These are phyloP conservation scores for Ictalurus punctatus DNA, from an alignment of 2,113 vertebrate species.

Conservation along the genomic window DNA sequence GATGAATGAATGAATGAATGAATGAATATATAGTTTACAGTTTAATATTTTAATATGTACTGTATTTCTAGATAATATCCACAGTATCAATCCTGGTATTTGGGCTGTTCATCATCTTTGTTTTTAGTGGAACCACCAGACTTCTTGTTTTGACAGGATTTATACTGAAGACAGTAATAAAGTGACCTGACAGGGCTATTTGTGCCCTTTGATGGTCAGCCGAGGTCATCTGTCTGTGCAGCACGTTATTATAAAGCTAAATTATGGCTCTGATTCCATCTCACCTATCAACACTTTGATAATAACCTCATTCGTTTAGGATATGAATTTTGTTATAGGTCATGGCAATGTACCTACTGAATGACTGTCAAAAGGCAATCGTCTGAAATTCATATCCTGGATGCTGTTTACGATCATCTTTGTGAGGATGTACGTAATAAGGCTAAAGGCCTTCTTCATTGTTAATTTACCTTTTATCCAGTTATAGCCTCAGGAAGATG, in stretches of 20 bases:
- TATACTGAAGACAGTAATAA: not conserved
- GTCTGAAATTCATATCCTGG: not conserved
- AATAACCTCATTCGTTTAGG: not conserved
- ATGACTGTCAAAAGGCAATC: not conserved
- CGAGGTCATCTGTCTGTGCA: not conserved
- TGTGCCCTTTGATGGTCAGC: not conserved
- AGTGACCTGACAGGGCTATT: not conserved
- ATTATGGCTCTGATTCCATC: not conserved
- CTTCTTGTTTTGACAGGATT: not conserved
- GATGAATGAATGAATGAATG: not conserved
- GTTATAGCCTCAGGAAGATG: not conserved
- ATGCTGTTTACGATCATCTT: constrained; percentile 14
- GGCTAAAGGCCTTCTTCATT: not conserved
- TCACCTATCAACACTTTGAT: not conserved
- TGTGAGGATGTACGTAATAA: constrained; percentile 1
- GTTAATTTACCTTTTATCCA: not conserved
- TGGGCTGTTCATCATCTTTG: not conserved
- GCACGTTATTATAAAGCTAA: not conserved
- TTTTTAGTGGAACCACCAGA: not conserved
- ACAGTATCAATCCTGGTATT: not conserved
- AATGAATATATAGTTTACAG: not conserved
- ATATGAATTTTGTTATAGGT: not conserved
- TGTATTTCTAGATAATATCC: not conserved
- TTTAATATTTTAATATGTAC: not conserved
- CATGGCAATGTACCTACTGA: not conserved